phyloP scores from a whole-genome alignment of 2,888 invertebrate species.

The Trichogramma evanescens region DNA sequence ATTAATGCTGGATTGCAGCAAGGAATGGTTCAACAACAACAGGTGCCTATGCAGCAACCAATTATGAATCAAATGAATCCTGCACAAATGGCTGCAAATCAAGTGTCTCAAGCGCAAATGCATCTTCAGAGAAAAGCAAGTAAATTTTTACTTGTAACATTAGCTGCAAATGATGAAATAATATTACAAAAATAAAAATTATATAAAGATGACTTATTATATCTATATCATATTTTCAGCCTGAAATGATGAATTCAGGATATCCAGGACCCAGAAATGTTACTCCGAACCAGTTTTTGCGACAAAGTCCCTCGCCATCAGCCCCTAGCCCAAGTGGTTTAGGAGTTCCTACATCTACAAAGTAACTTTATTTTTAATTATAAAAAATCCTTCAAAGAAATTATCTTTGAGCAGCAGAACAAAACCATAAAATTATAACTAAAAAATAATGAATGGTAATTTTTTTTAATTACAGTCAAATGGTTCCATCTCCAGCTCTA shows the following conservation, averaged over 20 bases:
- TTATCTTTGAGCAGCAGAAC: background rate
- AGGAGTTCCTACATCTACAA: slow-evolving; percentile 47
- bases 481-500: slow-evolving; percentile 65
- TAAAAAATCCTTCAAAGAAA: background rate
- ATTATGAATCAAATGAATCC: slow-evolving; percentile 44
- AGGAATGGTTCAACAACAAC: slow-evolving; percentile 28
- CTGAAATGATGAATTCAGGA: slow-evolving; percentile 50
- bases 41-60: slow-evolving; percentile 26
- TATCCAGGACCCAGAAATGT: slow-evolving; percentile 56
- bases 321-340: slow-evolving; percentile 65
- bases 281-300: slow-evolving; percentile 68
- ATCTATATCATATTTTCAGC: slow-evolving; percentile 26
- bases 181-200: slow-evolving; percentile 3
- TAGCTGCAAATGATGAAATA: background rate
- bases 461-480: slow-evolving; percentile 48
- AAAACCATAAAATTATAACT: slow-evolving; percentile 1
- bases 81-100: slow-evolving; percentile 39
- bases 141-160: background rate
- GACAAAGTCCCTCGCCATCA: slow-evolving; percentile 74
- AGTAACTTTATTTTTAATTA: slow-evolving; percentile 3
- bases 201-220: background rate
- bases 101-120: slow-evolving; percentile 48
- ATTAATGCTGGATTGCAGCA: slow-evolving; percentile 37
- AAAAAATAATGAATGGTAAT: background rate
- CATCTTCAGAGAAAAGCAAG: slow-evolving; percentile 43